A percentile compares a stretch with the other conserved stretches of the same genome.
phyloP scores from a whole-genome alignment of 2,797 vertebrate species.

The Aulostomus chinensis region DNA sequence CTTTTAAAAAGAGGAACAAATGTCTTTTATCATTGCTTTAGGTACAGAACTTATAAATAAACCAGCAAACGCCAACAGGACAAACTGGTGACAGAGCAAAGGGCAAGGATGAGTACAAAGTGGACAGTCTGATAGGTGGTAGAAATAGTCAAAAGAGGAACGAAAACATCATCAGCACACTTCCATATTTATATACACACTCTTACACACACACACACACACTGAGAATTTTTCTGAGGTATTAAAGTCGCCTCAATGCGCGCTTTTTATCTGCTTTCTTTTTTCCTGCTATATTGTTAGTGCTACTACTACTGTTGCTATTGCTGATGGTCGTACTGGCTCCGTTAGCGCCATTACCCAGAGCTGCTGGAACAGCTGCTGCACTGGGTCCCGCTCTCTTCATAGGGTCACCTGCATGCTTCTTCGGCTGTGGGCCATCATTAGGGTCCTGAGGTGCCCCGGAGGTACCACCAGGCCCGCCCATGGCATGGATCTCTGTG shows the following conservation, averaged over 20 bases:
- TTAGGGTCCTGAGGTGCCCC: constrained; percentile 77
- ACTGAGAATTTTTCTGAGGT: constrained; percentile 37
- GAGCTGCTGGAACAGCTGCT: constrained; percentile 62
- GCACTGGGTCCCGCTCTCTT: constrained; percentile 75
- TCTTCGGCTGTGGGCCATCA: constrained; percentile 84
- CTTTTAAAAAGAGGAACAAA: constrained; percentile 35
- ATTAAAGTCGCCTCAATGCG: constrained; percentile 91
- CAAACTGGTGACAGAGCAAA: constrained; percentile 46
- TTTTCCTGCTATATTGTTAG: constrained; percentile 85
- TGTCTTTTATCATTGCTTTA: constrained; percentile 31
- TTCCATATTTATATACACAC: constrained; percentile 77
- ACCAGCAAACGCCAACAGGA: constrained; percentile 36
- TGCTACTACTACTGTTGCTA: constrained; percentile 73
- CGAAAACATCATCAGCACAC: constrained; percentile 72
- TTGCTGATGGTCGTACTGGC: constrained; percentile 69
- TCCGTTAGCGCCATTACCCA: constrained; percentile 77
- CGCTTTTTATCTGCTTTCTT: constrained; percentile 96
- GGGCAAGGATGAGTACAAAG: constrained; percentile 56
- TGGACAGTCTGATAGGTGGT: constrained; percentile 51
- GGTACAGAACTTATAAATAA: constrained; percentile 47
- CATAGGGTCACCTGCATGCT: constrained; percentile 82
- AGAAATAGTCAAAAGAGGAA: constrained; percentile 61
- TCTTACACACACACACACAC: constrained; percentile 33
- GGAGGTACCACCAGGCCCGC: constrained; percentile 72
- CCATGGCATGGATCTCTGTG: constrained; percentile 91